Conservation (phyloP, 1,140 invertebrate species). For the Gryon sp. region DNA sequence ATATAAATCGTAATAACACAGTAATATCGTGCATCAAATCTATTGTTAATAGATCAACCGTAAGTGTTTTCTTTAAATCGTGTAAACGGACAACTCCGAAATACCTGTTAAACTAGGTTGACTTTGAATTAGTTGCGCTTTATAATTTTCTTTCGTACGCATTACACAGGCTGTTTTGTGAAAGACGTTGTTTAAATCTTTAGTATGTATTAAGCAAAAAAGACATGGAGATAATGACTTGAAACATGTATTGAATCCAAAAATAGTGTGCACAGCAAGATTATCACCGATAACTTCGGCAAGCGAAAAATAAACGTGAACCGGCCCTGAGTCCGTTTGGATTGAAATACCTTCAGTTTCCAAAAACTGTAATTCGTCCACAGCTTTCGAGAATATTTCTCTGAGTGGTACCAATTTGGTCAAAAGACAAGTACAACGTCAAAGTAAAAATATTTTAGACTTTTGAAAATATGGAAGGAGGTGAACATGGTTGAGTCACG, state of each 20-base stretch:
- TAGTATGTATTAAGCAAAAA: constrained; percentile 10
- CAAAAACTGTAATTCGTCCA: constrained; percentile 13
- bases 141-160: constrained; percentile 23
- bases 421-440: background rate
- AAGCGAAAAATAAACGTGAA: constrained; percentile 31
- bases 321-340: background rate
- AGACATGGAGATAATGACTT: constrained; percentile 11
- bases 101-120: background rate
- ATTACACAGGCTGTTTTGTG: constrained; percentile 11
- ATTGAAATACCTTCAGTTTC: constrained; percentile 26
- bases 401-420: constrained; percentile 9
- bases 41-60: background rate
- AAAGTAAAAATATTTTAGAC: constrained; percentile 18
- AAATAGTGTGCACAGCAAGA: constrained; percentile 25
- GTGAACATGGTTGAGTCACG: constrained; percentile 14
- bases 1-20: too few relatives aligned
- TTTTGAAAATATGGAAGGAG: constrained; percentile 21
- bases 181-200: constrained; percentile 6
- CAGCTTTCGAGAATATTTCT: constrained; percentile 10
- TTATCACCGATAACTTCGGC: constrained; percentile 36
- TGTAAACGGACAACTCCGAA: background rate
- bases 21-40: background rate
- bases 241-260: constrained; percentile 35
- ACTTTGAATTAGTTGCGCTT: background rate
- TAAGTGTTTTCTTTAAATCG: background rate